Base-by-base conservation (phyloP, 2,113 vertebrate species). In the Cardinalis cardinalis region DNA sequence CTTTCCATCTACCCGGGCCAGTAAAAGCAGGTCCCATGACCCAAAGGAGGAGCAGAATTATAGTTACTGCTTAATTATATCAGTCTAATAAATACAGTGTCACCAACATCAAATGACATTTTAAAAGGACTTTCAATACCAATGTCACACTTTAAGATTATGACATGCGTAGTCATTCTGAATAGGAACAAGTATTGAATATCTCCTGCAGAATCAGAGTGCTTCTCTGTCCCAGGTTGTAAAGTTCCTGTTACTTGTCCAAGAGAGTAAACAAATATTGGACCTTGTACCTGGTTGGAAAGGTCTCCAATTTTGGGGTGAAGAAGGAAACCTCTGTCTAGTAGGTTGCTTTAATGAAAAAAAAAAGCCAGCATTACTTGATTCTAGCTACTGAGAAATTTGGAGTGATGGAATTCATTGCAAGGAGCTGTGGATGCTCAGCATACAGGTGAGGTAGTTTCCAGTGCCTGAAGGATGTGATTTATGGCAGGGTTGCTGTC, bases 271-370 rank as follows among this genome's bases (percentile, higher is more conserved):
- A 92, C 81, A 94, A 95, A 77, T 83, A 64, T 11, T 90, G 84
- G 87, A 90, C 43, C 28, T 89, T 76, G 23, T 56, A 82, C 78
- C 84, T 95, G 59, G 34, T 59, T 94, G 93, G 82, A 96, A 91
- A 83, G 44, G 28, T 77, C 75, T 87, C 75, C 74, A 20, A 60
- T 80, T 71, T 71, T 14, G 48, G 14, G 56, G 11, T 5, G 1
- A 93, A 92, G 77, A 96, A 95, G 87, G 81, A 93, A 76, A 87
- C 68, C 71, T 89, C 77, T 95, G 77, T 94, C 78, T 73, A 59
- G 40, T 31, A 61, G 26, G 49, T 63, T 79, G 41, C 44, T 88
- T 92, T 85, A 79, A 80, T 76, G 43, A 83, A 25, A 52, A 38
- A 36, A 79, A 18, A 75, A 24, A 46, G 23, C 4, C 38, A 91